These are phyloP conservation scores for Merodon equestris DNA, from an alignment of 2,888 invertebrate genomes.

Conservation along the genomic window DNA sequence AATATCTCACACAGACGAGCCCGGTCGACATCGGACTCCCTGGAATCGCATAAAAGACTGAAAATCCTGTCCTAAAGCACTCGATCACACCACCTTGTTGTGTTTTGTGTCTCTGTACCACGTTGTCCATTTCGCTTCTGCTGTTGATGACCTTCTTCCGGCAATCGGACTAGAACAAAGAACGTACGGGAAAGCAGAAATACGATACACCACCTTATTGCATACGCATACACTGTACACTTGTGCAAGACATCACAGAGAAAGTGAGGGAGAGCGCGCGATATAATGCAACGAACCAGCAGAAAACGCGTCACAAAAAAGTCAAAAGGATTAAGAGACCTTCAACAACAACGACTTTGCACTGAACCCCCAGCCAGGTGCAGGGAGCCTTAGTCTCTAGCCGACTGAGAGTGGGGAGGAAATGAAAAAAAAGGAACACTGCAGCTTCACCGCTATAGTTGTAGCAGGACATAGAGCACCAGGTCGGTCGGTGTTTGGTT, in stretches of 20 bases:
- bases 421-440: conserved; percentile 10
- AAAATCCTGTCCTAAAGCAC: conserved; percentile 6
- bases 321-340: conserved; percentile 43
- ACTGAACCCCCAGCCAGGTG: conserved; percentile 44
- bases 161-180: conserved; percentile 54
- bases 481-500: conserved; percentile 17
- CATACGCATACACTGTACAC: conserved; percentile 9
- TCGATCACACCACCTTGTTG: conserved; percentile 20
- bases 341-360: conserved; percentile 28
- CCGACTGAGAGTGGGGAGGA: conserved; percentile 6
- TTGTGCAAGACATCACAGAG: conserved; percentile 1
- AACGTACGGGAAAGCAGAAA: conserved; percentile 23
- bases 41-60: conserved; percentile 16
- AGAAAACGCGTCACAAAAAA: conserved; percentile 20
- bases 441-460: not conserved
- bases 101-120: too few relatives aligned
- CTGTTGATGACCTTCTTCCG: conserved; percentile 58
- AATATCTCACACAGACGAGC: conserved; percentile 22
- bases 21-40: conserved; percentile 16
- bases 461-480: conserved; percentile 19
- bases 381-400: conserved; percentile 18
- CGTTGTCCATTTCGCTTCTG: conserved; percentile 2
- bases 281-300: not conserved
- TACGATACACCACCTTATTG: conserved; percentile 7
- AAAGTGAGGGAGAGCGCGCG: conserved; percentile 11